phyloP scores from a whole-genome alignment of 2,113 vertebrate genomes.

The Tragulus kanchil region DNA sequence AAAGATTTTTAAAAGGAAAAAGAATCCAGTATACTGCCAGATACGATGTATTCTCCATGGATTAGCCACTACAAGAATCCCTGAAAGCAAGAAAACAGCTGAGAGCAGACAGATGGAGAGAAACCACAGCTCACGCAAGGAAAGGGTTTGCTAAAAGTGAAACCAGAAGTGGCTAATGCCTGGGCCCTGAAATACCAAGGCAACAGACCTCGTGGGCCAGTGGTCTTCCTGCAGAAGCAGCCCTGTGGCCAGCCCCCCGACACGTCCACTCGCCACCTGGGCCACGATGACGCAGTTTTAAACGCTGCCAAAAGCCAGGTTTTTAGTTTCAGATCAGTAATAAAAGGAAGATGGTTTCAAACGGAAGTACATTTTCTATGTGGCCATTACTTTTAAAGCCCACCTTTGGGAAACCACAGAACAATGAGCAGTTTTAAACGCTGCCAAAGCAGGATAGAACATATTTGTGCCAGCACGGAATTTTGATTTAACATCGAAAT shows the following conservation, averaged over 20 bases:
- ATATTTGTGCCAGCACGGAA: background rate
- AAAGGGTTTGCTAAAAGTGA: background rate
- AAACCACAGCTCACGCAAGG: background rate
- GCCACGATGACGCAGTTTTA: too few species aligned
- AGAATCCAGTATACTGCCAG: background rate
- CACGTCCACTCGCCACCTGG: too few species aligned
- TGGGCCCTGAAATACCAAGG: background rate
- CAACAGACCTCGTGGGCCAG: background rate
- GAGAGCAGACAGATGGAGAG: background rate
- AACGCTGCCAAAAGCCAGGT: too few species aligned
- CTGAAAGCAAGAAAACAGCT: background rate
- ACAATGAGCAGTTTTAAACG: background rate
- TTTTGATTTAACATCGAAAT: slow-evolving; percentile 72
- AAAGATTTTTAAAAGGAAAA: background rate
- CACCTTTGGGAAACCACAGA: background rate
- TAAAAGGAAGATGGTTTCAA: slow-evolving; percentile 31
- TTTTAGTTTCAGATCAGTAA: slow-evolving; percentile 1
- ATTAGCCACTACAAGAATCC: slow-evolving; percentile 4
- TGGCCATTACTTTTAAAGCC: slow-evolving; percentile 64
- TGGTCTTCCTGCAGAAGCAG: background rate
- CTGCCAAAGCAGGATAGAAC: background rate
- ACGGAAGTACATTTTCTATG: background rate
- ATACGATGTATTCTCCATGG: background rate
- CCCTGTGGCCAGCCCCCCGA: background rate
- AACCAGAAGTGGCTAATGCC: background rate